Conservation (phyloP, 2,888 invertebrate genomes). For the Halocaridina rubra region DNA sequence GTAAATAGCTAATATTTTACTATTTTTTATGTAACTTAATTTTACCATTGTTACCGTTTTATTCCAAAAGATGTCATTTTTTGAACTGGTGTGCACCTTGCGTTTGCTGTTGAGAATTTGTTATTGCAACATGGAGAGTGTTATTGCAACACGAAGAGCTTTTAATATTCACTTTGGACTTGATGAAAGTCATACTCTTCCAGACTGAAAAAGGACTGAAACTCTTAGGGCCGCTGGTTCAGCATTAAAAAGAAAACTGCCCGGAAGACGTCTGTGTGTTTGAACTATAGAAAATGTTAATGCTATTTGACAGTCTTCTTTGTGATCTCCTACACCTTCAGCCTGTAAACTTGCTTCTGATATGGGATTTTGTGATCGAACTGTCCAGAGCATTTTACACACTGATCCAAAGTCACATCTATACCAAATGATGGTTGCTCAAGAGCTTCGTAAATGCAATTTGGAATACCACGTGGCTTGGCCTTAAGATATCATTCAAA, state of each 20-base stretch:
- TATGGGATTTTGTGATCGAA: not conserved
- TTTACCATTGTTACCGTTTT: too few relatives aligned
- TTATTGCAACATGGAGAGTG: not conserved
- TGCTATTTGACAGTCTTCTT: not conserved
- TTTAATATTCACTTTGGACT: not conserved
- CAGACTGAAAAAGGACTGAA: not conserved
- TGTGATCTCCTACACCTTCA: not conserved
- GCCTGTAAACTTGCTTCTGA: not conserved
- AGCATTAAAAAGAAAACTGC: slow-evolving; percentile 4
- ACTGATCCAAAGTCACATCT: too few relatives aligned
- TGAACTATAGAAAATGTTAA: not conserved
- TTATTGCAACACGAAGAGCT: not conserved
- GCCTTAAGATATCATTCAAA: not conserved
- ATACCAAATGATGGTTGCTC: too few relatives aligned
- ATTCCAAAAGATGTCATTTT: too few relatives aligned
- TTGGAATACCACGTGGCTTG: too few relatives aligned
- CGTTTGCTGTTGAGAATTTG: slow-evolving; percentile 5
- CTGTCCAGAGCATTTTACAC: not conserved
- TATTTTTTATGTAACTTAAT: too few relatives aligned
- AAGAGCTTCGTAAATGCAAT: too few relatives aligned
- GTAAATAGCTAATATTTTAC: too few relatives aligned
- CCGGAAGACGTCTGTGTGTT: not conserved
- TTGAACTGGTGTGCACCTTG: not conserved
- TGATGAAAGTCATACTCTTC: not conserved
- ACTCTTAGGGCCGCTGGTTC: not conserved